Evolutionary conservation across 2,888 invertebrate species (phyloP), one percentile per base, ranked within the genome.

Genomic region (Drosophila formosana): DNA sequence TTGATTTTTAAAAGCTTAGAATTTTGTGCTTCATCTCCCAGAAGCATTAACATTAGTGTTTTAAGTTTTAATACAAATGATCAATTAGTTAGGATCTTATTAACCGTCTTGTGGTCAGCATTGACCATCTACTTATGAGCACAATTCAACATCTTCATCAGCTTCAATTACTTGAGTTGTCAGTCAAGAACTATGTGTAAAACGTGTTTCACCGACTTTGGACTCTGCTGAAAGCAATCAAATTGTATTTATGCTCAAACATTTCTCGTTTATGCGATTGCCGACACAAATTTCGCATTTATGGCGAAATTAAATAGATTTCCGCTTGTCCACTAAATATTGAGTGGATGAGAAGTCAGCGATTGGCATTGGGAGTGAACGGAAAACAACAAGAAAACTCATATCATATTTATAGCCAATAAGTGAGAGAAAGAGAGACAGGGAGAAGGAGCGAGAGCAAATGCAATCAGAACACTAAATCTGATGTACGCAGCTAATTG

Each of bases 391-490:
- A 43, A 72, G 70, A 68, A 68, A 62, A 51, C 77, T 53, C 77
- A 78, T 77, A 78, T 88, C 72, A 74, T 74, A 87, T 86, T 88
- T 86, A 85, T 46, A 72, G 46, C 26, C 80, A 69, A 75, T 65
- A 84, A 82, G 46, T 43, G 23, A 46, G 3, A 23, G 30, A 23
- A 11, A 53, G 37, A 61, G 37, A 26, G n/a, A 34, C 8, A 25
- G 8, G 32, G 53, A 41, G 45, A 30, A 47, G 11, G 13, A 25
- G 32, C 43, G 61, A 56, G 39, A 62, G 75, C 50, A 63, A 87
- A 87, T 70, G 82, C 90, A 90, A 86, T 86, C 86, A 84, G 90
- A 75, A 84, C 68, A 87, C 89, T 90, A 88, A 89, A 87, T 90
- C 90, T 89, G 85, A 87, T 89, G 77, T 88, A 89, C 77, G 75